Conservation (phyloP, 2,113 vertebrate genomes). For the Embiotoca jacksoni region DNA sequence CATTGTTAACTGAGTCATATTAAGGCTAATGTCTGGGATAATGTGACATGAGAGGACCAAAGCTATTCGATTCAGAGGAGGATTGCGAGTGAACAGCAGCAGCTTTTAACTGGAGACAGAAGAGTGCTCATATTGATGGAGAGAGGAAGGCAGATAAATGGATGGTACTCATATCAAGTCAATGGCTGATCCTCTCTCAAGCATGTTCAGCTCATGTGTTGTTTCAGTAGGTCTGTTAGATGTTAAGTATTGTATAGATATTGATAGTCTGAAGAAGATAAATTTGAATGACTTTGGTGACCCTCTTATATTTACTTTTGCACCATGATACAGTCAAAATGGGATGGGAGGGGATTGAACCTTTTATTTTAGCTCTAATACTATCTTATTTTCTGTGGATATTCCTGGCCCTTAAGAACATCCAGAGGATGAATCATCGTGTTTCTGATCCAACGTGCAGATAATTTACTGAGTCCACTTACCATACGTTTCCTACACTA, state of each 20-base stretch:
- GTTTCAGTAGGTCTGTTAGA: neutral
- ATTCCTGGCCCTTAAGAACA: too few species aligned
- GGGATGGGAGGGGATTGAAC: too few species aligned
- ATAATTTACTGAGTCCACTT: too few species aligned
- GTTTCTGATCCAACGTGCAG: too few species aligned
- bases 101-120: neutral
- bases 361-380: too few species aligned
- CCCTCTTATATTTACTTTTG: neutral
- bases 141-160: slow-evolving; percentile 5
- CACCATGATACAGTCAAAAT: too few species aligned
- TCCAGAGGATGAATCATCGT: too few species aligned
- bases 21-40: neutral
- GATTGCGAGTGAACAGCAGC: slow-evolving; percentile 1
- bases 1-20: slow-evolving; percentile 1
- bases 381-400: too few species aligned
- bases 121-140: neutral
- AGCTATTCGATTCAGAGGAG: slow-evolving; percentile 10
- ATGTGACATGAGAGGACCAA: slow-evolving; percentile 7
- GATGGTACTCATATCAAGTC: neutral
- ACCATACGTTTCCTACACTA: too few species aligned
- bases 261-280: neutral
- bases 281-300: neutral
- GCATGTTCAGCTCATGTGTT: neutral
- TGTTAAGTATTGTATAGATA: neutral
- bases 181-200: neutral